Base-by-base conservation (phyloP, 1,140 invertebrate genomes). In the Aradophagus sp. region DNA sequence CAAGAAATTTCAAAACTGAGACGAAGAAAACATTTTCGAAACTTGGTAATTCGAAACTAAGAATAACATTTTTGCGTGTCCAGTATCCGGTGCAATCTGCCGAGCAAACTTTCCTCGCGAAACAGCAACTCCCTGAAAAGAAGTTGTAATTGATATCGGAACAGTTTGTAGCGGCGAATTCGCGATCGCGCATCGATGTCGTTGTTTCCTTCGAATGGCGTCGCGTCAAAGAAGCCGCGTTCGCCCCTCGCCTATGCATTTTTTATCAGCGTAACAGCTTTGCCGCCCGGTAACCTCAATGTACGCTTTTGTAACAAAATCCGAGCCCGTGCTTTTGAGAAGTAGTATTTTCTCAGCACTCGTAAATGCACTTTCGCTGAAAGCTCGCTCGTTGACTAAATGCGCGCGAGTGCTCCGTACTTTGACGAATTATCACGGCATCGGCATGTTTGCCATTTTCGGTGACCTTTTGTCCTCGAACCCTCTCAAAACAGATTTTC, bases 361-460 rank as follows among this genome's bases (percentile, higher is more conserved):
- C 59, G 58, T 63, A 71, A 71, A 71, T 63, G 59, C 59, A 71
- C 67, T 71, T 63, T 59, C 32, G 32, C 45, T 71, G 59, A 71
- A 71, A 71, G 67, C 59, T n/a, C 29, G 53, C 67, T 47, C 48
- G 59, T 65, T 63, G 59, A 53, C 53, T 55, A n/a, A 34, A 71
- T 44, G 29, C 34, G 39, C 39, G 23, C 39, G 38, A 69, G 58
- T 41, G 23, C 50, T 58, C 63, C 67, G 63, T 58, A 70, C 67
- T 70, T 63, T 58, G 58, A 61, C 45, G 48, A 62, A 70, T 69
- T 42, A 62, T 69, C 56, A 62, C 61, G 47, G 53, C 56, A 69
- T 69, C 50, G 66, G 62, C 56, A 50, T 56, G 42, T 62, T 69
- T 62, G 66, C 59, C 41, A 47, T 55, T 61, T 62, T 48, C 23